Conservation (phyloP, 1,140 invertebrate genomes). For the Manduca sexta region DNA sequence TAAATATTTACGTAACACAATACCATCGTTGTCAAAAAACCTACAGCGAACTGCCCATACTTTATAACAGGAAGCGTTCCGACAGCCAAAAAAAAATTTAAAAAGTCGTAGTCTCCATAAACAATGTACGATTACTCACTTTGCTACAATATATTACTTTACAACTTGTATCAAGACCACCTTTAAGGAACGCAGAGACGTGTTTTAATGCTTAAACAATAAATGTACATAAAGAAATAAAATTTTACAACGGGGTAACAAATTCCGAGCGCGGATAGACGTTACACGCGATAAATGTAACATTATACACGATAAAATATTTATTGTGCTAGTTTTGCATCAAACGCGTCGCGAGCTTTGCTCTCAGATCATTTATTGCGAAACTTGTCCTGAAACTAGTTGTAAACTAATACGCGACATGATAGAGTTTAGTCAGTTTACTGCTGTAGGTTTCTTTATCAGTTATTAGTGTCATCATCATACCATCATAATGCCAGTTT, state of each 20-base stretch:
- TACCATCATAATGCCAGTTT: too few relatives aligned
- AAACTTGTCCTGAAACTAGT: too few relatives aligned
- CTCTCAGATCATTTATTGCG: too few relatives aligned
- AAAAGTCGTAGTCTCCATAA: constrained; percentile 38
- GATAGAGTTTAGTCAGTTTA: too few relatives aligned
- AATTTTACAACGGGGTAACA: constrained; percentile 57
- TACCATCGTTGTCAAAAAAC: too few relatives aligned
- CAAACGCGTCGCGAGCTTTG: background rate
- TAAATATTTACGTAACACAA: background rate
- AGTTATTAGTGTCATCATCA: too few relatives aligned
- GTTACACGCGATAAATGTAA: constrained; percentile 47
- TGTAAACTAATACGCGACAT: too few relatives aligned
- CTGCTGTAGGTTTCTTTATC: too few relatives aligned
- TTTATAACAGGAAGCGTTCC: constrained; percentile 38
- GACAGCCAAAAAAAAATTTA: constrained; percentile 39
- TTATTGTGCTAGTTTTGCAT: constrained; percentile 22
- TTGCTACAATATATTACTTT: constrained; percentile 40
- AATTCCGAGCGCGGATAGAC: constrained; percentile 35
- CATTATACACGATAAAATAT: constrained; percentile 46
- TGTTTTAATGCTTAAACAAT: constrained; percentile 37
- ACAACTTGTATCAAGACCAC: constrained; percentile 30
- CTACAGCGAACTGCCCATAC: constrained; percentile 4
- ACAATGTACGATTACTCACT: constrained; percentile 54
- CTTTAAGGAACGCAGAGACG: too few relatives aligned
- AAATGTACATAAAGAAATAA: constrained; percentile 63